Percentiles rank a stretch among this genome's conserved stretches.
Conservation (phyloP, 2,888 invertebrate genomes). For the Exephanes ischioxanthus region DNA sequence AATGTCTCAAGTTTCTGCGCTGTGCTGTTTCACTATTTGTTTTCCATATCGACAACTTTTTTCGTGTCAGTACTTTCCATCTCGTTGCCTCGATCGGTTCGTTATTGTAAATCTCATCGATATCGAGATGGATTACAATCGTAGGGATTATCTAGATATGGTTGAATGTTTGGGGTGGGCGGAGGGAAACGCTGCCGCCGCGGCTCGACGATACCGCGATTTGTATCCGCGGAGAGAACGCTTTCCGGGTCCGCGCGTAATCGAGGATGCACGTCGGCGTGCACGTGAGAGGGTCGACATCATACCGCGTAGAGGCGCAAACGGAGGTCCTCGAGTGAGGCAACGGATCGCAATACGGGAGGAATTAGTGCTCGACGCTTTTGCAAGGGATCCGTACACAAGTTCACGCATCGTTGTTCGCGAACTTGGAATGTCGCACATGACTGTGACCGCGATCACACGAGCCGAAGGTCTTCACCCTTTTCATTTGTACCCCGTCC, state of each 20-base stretch:
- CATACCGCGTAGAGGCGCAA: background rate
- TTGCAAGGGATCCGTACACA: conserved; percentile 4
- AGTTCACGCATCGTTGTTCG: background rate
- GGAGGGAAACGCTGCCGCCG: background rate
- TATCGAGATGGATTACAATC: conserved; percentile 5
- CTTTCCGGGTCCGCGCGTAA: background rate
- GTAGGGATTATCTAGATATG: conserved; percentile 9
- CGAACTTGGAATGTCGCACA: background rate
- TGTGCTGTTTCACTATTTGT: too few species aligned
- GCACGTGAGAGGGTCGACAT: background rate
- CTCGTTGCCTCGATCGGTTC: too few species aligned
- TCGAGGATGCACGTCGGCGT: too few species aligned
- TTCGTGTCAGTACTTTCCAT: too few species aligned
- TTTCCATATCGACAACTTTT: too few species aligned
- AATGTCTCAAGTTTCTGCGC: too few species aligned
- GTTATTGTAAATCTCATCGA: too few species aligned
- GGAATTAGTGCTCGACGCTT: background rate
- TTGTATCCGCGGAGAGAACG: background rate
- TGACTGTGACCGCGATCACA: background rate
- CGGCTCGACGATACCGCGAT: conserved; percentile 15
- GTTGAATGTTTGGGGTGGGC: conserved; percentile 4
- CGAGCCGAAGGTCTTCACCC: background rate
- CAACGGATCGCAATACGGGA: background rate
- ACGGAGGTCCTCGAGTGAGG: background rate
- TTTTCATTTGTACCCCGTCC: conserved; percentile 31